phyloP scores from a whole-genome alignment of 1,140 invertebrate species.

The Hypsibius dujardini region DNA sequence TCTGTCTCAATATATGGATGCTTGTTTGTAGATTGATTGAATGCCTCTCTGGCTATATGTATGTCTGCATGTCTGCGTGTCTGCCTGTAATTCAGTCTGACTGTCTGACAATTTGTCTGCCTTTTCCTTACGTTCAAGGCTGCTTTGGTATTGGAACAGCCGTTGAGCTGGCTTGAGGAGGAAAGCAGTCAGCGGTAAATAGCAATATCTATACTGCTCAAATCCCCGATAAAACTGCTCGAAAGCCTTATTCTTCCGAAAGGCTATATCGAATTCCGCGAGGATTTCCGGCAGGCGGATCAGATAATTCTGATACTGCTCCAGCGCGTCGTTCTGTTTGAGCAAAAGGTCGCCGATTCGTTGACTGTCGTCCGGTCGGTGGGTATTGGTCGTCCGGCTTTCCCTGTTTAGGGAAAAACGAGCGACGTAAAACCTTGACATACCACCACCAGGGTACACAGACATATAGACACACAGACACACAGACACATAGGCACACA shows the following conservation, averaged over 20 bases:
- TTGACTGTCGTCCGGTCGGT: constrained; percentile 24
- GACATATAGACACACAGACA: no score
- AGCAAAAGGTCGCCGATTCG: constrained; percentile 49
- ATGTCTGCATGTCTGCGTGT: no score
- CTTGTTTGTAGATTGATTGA: no score
- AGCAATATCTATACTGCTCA: constrained; percentile 64
- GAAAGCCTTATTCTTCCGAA: constrained; percentile 50
- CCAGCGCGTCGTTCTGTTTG: constrained; percentile 35
- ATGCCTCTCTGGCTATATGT: no score
- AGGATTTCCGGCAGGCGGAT: constrained; percentile 54
- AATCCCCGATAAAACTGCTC: constrained; percentile 63
- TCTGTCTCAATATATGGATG: no score
- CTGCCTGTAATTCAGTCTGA: no score
- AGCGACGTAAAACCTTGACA: no score
- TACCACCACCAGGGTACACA: no score
- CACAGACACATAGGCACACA: background rate
- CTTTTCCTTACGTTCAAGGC: constrained; percentile 55
- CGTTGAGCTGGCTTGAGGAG: constrained; percentile 73
- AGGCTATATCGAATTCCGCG: constrained; percentile 52
- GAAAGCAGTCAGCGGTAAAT: constrained; percentile 65
- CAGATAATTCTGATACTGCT: constrained; percentile 59
- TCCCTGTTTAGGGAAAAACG: background rate
- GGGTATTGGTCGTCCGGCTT: background rate
- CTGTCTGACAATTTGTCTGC: background rate
- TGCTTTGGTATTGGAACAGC: constrained; percentile 60